Evolutionary conservation across 2,113 vertebrate species (phyloP), one percentile per base, ranked within the genome.

Genomic region (Plotosus lineatus): DNA sequence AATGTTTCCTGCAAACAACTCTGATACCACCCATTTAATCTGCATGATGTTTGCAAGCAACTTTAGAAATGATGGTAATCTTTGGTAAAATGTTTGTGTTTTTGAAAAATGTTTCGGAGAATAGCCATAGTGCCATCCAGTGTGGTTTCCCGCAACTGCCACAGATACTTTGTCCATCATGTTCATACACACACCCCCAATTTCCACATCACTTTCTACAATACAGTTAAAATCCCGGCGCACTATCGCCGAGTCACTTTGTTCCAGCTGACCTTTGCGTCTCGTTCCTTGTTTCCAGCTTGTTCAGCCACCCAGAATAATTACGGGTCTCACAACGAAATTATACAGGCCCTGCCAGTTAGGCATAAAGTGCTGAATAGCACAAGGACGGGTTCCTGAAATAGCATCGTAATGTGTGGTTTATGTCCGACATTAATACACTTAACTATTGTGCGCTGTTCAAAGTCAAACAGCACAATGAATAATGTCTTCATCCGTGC

Each of bases 321-420:
- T 93, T 93, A 93, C 77, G 91, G 90, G 85, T 87, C 88, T 92
- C 85, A 85, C 73, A 23, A 80, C 87, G 79, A 93, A 92, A 93
- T 93, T 92, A 91, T 89, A 92, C 88, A 87, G 86, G 87, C 87
- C 83, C 42, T 78, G 79, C 72, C 86, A 86, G 84, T 89, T 90
- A 69, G 91, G 91, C 88, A 90, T 85, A 88, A 88, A 89, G 90
- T 90, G 91, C 89, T 88, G 89, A 92, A 91, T 89, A 88, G 86
- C 86, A 89, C 89, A 90, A 90, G 89, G 88, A 92, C 78, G 83
- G 80, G 87, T 85, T 87, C 82, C 86, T 86, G 88, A 91, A 93
- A 92, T 92, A 90, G 90, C 85, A 83, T 84, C 78, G 79, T 90
- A 91, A 93, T 90, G 84, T 87, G 85, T 80, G 73, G 82, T 89